Evolutionary conservation across 2,797 vertebrate genomes (phyloP).

Genomic region (Rachycentron canadum): DNA sequence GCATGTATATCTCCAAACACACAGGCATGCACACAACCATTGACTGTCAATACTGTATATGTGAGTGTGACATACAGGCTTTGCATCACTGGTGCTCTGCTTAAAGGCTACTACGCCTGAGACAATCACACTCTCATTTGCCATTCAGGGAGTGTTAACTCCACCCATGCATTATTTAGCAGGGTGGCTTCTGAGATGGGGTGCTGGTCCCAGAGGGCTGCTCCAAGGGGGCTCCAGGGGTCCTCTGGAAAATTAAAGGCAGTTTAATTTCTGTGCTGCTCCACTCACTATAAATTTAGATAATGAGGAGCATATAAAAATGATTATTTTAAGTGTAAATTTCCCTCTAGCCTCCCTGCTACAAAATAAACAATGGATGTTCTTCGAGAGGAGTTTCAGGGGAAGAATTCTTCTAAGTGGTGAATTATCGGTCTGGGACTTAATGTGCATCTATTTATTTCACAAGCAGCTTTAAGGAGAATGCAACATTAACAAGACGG

Average conservation of each 20-base stretch:
- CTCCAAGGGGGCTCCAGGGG: constrained; percentile 42
- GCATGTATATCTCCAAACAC: neutral
- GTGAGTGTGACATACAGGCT: neutral
- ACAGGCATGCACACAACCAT: neutral
- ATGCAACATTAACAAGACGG: neutral
- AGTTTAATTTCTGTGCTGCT: constrained; percentile 58
- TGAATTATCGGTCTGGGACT: constrained; percentile 4
- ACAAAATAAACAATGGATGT: constrained; percentile 38
- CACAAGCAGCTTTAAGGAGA: constrained; percentile 5
- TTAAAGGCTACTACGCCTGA: constrained; percentile 17
- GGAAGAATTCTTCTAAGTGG: neutral
- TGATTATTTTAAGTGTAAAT: constrained; percentile 38
- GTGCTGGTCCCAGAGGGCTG: constrained; percentile 22
- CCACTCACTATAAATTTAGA: constrained; percentile 43
- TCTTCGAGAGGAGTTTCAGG: constrained; percentile 28
- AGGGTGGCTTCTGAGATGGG: constrained; percentile 47
- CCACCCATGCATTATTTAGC: constrained; percentile 54
- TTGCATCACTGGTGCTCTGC: constrained; percentile 19
- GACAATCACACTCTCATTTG: constrained; percentile 4
- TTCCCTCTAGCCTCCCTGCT: constrained; percentile 34
- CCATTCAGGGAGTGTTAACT: constrained; percentile 19
- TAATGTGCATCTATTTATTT: constrained; percentile 15
- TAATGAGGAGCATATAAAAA: constrained; percentile 34
- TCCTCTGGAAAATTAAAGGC: constrained; percentile 56
- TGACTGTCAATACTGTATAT: constrained; percentile 20